Evolutionary conservation across 2,888 invertebrate genomes (phyloP), one percentile per base, ranked within the genome.

Genomic region (Argyresthia albistria): DNA sequence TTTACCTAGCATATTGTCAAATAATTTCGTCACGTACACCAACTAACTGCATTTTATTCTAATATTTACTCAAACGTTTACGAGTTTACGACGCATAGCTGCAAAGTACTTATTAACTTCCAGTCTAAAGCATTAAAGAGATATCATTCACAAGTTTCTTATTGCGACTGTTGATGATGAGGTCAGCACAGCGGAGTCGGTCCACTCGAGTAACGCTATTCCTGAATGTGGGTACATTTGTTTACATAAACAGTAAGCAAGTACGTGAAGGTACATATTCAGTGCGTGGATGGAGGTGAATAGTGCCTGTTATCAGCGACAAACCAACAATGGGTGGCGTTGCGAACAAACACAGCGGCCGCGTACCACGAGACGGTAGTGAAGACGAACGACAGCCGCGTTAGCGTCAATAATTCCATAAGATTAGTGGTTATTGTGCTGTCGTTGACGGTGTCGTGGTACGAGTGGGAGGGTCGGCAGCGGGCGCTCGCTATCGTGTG

Each of bases 401-500:
- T 58, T 53, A 54, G 43, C 46, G 35, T 48, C 35, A 48, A 14
- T 48, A 53, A 42, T 54, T 51, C 48, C 46, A 58, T 55, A 58
- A 46, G 50, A 57, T 57, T 60, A 57, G 55, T 58, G 56, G 59
- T 54, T 51, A 57, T 25, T 51, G 57, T 56, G 57, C 57, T 57
- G 58, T 53, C 56, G 57, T 50, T 55, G 56, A 60, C 65, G 69
- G 37, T 66, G 61, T 67, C 75, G 71, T 77, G 74, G 84, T 84
- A 80, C 65, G 64, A 69, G 80, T 60, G 63, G 61, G 71, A 76
- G 82, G 82, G 81, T 80, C 81, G 16, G 45, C 15, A 45, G 25
- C 46, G 82, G 70, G 67, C 71, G 67, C 70, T 70, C 72, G 77
- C 82, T 86, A 86, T 84, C 86, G 82, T 83, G 75, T 83, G 82